A percentile compares a stretch with the other conserved stretches of the same genome.
Evolutionary conservation across 2,797 vertebrate genomes (phyloP).

Genomic region (Stomatorhinus walkeri): DNA sequence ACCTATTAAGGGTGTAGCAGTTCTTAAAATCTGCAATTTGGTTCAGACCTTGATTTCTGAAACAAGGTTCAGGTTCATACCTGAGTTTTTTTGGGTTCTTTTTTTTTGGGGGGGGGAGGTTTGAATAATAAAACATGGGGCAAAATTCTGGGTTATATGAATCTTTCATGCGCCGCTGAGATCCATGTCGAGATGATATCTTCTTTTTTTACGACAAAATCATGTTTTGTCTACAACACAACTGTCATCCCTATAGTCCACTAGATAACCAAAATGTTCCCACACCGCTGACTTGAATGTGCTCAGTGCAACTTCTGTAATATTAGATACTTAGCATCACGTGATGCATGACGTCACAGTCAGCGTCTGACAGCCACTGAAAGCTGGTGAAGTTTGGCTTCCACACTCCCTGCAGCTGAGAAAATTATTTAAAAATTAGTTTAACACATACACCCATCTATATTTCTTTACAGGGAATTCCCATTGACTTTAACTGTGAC

Average conservation of each 20-base stretch:
- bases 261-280: background rate
- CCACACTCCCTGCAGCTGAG: background rate
- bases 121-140: background rate
- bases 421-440: background rate
- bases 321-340: background rate
- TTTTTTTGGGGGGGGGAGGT: background rate
- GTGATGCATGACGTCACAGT: background rate
- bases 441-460: background rate
- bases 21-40: background rate
- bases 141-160: background rate
- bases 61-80: background rate
- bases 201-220: background rate
- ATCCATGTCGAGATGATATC: background rate
- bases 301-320: background rate
- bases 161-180: background rate
- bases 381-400: background rate
- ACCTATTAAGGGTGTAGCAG: background rate
- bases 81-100: background rate
- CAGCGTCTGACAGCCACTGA: background rate
- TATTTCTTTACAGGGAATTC: background rate
- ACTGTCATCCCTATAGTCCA: background rate
- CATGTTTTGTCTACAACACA: background rate
- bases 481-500: background rate
- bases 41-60: background rate
- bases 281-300: background rate